Evolutionary conservation across 2,113 vertebrate species (phyloP).

Genomic region (Thamnophis sirtalis): DNA sequence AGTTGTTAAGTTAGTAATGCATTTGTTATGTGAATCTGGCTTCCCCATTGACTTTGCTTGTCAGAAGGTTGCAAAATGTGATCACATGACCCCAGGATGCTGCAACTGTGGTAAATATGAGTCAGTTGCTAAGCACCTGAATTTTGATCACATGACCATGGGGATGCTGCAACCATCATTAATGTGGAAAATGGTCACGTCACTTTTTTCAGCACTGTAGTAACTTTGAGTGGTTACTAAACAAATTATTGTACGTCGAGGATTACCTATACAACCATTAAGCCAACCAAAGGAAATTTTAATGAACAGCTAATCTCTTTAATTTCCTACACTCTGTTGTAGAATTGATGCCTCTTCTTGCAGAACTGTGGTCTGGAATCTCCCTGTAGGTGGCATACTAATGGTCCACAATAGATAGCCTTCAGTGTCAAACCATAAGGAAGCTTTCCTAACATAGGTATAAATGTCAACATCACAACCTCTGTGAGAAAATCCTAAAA

Average conservation of each 20-base stretch:
- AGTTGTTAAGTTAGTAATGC: too few relatives aligned
- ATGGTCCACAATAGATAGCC: background rate
- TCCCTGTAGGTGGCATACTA: background rate
- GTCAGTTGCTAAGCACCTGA: background rate
- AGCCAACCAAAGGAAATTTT: too few relatives aligned
- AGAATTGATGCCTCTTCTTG: background rate
- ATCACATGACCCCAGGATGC: background rate
- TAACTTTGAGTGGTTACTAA: background rate
- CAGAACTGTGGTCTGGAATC: background rate
- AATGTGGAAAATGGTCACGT: background rate
- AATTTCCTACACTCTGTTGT: background rate
- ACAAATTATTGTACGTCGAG: background rate
- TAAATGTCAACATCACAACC: background rate
- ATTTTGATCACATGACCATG: background rate
- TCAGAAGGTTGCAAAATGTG: background rate
- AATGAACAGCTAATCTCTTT: background rate
- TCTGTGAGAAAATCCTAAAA: background rate
- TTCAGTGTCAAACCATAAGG: background rate
- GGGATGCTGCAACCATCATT: background rate
- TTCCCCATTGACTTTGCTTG: background rate
- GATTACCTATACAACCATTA: background rate
- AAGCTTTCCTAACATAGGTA: background rate
- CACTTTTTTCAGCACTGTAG: background rate
- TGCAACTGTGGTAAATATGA: background rate
- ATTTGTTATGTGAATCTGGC: background rate